A percentile compares a stretch with the other conserved stretches of the same genome.
phyloP scores from a whole-genome alignment of 2,797 vertebrate genomes.

The Pangasius larnaudii region DNA sequence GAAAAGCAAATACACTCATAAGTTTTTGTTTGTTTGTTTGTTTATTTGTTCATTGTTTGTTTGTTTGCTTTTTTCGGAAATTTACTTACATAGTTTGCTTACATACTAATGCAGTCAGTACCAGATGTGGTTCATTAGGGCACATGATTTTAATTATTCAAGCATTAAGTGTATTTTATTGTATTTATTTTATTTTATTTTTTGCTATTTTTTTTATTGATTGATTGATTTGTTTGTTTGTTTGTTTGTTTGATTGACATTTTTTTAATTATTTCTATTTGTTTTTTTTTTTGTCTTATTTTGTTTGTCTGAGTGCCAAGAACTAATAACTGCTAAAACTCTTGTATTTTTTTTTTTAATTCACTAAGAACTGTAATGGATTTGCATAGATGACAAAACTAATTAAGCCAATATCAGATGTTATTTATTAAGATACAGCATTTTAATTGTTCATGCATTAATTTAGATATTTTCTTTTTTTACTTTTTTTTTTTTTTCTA shows the following conservation, averaged over 20 bases:
- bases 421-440: not conserved
- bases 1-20: not conserved
- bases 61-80: not conserved
- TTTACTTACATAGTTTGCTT: not conserved
- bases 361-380: not conserved
- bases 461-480: not conserved
- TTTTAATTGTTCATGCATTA: not conserved
- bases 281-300: not conserved
- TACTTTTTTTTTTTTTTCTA: not conserved
- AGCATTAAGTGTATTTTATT: not conserved
- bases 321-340: not conserved
- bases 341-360: too few relatives aligned
- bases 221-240: too few relatives aligned
- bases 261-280: not conserved
- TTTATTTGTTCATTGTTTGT: too few relatives aligned
- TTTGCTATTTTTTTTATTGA: too few relatives aligned
- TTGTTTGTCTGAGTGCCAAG: not conserved
- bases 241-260: not conserved
- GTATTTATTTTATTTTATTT: too few relatives aligned
- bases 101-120: not conserved
- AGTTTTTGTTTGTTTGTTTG: not conserved
- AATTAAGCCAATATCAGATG: not conserved
- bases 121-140: not conserved
- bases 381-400: not conserved
- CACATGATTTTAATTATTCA: not conserved